Evolutionary conservation across 2,113 vertebrate genomes (phyloP).

Genomic region (Neoarius graeffei): DNA sequence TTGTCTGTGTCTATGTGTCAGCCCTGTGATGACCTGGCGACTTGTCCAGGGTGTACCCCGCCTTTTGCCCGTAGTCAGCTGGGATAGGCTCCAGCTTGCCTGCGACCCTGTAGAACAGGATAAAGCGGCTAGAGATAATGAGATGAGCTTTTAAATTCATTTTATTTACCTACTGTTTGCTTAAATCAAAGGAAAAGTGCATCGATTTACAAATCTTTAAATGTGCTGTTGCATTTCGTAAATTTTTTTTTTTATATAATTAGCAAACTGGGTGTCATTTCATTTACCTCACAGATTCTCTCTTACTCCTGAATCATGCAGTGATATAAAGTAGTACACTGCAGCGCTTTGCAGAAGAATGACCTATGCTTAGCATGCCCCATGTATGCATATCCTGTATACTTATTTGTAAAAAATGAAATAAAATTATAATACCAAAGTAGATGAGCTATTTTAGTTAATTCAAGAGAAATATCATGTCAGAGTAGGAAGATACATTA

Average conservation of each 20-base stretch:
- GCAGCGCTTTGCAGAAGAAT: too few species aligned
- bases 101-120: too few species aligned
- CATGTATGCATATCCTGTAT: too few species aligned
- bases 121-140: too few species aligned
- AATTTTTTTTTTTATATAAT: background rate
- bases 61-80: too few species aligned
- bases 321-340: background rate
- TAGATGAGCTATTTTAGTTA: background rate
- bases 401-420: too few species aligned
- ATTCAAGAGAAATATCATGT: background rate
- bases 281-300: background rate
- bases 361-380: too few species aligned
- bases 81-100: too few species aligned
- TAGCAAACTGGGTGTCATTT: background rate
- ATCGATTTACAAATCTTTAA: background rate
- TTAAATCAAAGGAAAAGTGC: background rate
- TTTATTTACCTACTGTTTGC: background rate
- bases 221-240: background rate
- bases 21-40: too few species aligned
- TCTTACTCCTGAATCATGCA: background rate
- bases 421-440: background rate
- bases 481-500: background rate
- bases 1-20: too few species aligned
- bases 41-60: too few species aligned
- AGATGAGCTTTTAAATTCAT: too few species aligned